A percentile compares a stretch with the other conserved stretches of the same genome.
phyloP scores from a whole-genome alignment of 2,888 invertebrate species.

The Hypsopygia costalis region DNA sequence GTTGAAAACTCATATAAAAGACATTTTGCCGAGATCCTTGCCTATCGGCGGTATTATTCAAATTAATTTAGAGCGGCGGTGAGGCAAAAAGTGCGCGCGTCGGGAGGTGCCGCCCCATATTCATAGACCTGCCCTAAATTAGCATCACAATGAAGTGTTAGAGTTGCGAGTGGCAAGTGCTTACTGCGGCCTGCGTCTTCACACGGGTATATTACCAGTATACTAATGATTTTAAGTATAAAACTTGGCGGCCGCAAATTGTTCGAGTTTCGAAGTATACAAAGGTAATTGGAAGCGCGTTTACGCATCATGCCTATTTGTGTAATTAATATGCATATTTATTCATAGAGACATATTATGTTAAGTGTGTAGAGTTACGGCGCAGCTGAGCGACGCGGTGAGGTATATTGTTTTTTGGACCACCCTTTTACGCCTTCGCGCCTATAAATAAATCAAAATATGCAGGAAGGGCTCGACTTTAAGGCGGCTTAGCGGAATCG shows the following conservation, averaged over 20 bases:
- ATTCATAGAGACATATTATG: slow-evolving; percentile 53
- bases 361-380: slow-evolving; percentile 49
- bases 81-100: slow-evolving; percentile 74
- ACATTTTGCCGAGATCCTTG: slow-evolving; percentile 64
- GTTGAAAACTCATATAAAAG: slow-evolving; percentile 72
- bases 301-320: slow-evolving; percentile 13
- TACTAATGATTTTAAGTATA: slow-evolving; percentile 67
- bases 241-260: slow-evolving; percentile 61
- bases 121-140: slow-evolving; percentile 76
- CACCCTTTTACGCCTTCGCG: slow-evolving; percentile 75
- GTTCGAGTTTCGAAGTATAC: slow-evolving; percentile 47
- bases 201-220: slow-evolving; percentile 56
- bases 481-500: slow-evolving; percentile 79
- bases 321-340: slow-evolving; percentile 23
- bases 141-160: slow-evolving; percentile 78
- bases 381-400: slow-evolving; percentile 54
- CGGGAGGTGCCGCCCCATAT: slow-evolving; percentile 65
- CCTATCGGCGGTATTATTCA: slow-evolving; percentile 77
- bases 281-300: slow-evolving; percentile 17
- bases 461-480: slow-evolving; percentile 78
- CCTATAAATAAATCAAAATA: slow-evolving; percentile 81
- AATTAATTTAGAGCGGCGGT: slow-evolving; percentile 74
- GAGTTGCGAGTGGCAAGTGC: slow-evolving; percentile 64
- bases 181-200: slow-evolving; percentile 68
- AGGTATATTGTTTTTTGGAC: slow-evolving; percentile 72